Percentiles rank a stretch among this genome's conserved stretches.
phyloP scores from a whole-genome alignment of 2,113 vertebrate species.

The Rhynchopsitta pachyrhyncha region DNA sequence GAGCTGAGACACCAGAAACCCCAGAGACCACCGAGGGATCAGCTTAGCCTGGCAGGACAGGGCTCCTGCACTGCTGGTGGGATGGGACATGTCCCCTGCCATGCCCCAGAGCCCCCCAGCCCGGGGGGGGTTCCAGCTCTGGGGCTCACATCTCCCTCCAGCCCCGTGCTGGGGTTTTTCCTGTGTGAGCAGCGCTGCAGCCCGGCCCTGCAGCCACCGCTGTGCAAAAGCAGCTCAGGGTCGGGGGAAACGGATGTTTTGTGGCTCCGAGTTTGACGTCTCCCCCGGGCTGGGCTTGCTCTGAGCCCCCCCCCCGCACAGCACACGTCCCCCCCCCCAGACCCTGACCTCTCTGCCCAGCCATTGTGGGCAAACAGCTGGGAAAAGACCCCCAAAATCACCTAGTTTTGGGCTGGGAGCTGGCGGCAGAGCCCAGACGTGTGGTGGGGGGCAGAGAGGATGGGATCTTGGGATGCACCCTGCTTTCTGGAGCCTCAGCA shows the following conservation, averaged over 20 bases:
- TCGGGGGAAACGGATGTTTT: slow-evolving; percentile 27
- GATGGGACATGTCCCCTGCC: too few relatives aligned
- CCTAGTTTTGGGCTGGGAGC: background rate
- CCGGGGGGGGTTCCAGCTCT: rapidly evolving
- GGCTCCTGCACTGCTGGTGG: rapidly evolving
- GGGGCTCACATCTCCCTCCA: rapidly evolving
- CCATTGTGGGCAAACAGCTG: rapidly evolving
- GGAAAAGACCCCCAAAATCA: rapidly evolving
- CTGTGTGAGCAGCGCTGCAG: background rate
- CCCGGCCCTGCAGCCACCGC: background rate
- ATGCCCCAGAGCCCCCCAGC: background rate
- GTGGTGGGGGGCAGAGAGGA: rapidly evolving
- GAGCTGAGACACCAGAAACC: background rate
- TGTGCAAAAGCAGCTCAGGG: background rate
- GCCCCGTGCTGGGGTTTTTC: background rate
- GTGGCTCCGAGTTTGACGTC: background rate
- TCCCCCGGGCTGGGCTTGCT: background rate
- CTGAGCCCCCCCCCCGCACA: background rate
- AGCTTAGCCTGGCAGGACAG: rapidly evolving
- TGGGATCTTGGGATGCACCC: rapidly evolving
- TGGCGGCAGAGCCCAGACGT: rapidly evolving
- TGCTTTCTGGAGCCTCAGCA: background rate
- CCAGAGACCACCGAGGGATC: rapidly evolving
- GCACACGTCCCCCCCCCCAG: rapidly evolving
- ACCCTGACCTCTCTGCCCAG: background rate